Base-by-base conservation (phyloP, 2,797 vertebrate species). In the Schizopygopsis pylzovi region DNA sequence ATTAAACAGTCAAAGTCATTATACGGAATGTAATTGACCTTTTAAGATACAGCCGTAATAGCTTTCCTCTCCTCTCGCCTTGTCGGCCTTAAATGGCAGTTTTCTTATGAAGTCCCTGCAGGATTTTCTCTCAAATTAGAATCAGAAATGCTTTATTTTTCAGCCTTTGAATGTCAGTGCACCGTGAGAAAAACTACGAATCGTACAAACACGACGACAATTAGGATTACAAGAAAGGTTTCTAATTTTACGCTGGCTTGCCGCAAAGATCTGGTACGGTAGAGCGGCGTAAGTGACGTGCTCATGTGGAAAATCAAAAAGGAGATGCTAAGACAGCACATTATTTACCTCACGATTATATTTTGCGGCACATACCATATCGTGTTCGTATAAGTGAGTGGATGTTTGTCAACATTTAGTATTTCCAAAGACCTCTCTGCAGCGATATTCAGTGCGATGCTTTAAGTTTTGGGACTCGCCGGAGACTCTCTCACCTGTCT, bases 1-100 rank as follows among this genome's bases (percentile, higher is more conserved):
- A 97, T 97, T 96, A 96, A 96, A 95, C 91, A 95, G 95, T 96
- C 95, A 93, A 93, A 96, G 94, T 95, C 92, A 91, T 96, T 67
- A 79, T 93, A 93, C 92, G 56, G 87, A 93, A 91, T 92, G 92
- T 92, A 94, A 95, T 94, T 95, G 96, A 96, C 93, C 93, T 94
- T 93, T 95, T 93, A 92, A 94, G 93, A 95, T 94, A 94, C 4
- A 85, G 91, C 92, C 94, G 90, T 95, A 92, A 93, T 89, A 93
- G 94, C 87, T 91, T 93, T 85, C 13, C 75, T 86, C 61, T 86
- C 73, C 77, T 79, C 67, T 83, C 49, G 63, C 83, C 72, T 43
- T 79, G 81, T 78, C 81, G 52, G 18, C 71, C 90, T 90, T 91
- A 87, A 81, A 89, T 54, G 90, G 89, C 90, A 71, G 90, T 87